phyloP scores from a whole-genome alignment of 2,888 invertebrate species.

The Teinopalpus imperialis region DNA sequence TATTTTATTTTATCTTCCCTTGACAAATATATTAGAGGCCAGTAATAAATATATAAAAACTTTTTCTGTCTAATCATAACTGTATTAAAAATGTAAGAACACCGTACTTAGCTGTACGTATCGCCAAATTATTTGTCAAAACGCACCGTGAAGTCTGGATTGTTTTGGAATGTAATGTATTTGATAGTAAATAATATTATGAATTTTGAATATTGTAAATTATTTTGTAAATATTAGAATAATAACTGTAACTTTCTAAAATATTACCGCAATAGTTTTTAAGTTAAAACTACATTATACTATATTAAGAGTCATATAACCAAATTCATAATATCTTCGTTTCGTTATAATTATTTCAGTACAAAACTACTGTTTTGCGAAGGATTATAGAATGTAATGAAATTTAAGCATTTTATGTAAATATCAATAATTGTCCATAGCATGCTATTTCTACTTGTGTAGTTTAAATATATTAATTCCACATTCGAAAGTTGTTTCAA shows the following conservation, averaged over 20 bases:
- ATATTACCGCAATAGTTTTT: slow-evolving; percentile 32
- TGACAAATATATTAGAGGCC: slow-evolving; percentile 5
- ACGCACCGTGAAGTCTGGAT: slow-evolving; percentile 10
- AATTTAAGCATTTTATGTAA: slow-evolving; percentile 41
- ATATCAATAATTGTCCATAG: slow-evolving; percentile 56
- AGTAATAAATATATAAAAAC: background rate
- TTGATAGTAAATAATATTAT: slow-evolving; percentile 30
- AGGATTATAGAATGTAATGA: slow-evolving; percentile 35
- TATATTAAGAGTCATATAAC: slow-evolving; percentile 45
- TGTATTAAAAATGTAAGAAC: too few relatives aligned
- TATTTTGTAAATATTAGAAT: slow-evolving; percentile 39
- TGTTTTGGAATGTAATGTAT: slow-evolving; percentile 8
- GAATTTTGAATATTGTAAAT: slow-evolving; percentile 34
- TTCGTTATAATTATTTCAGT: slow-evolving; percentile 38
- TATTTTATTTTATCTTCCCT: background rate
- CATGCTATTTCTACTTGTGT: slow-evolving; percentile 64
- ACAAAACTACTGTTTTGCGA: slow-evolving; percentile 41
- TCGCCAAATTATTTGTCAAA: slow-evolving; percentile 22
- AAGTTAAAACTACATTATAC: too few relatives aligned
- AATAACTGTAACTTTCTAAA: slow-evolving; percentile 30
- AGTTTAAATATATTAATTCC: slow-evolving; percentile 69
- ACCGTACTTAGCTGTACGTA: slow-evolving; percentile 1
- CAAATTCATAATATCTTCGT: slow-evolving; percentile 28
- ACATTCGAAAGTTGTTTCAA: slow-evolving; percentile 45
- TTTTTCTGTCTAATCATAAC: background rate